Base-by-base conservation (phyloP, 2,113 vertebrate species). In the Tetrax tetrax region DNA sequence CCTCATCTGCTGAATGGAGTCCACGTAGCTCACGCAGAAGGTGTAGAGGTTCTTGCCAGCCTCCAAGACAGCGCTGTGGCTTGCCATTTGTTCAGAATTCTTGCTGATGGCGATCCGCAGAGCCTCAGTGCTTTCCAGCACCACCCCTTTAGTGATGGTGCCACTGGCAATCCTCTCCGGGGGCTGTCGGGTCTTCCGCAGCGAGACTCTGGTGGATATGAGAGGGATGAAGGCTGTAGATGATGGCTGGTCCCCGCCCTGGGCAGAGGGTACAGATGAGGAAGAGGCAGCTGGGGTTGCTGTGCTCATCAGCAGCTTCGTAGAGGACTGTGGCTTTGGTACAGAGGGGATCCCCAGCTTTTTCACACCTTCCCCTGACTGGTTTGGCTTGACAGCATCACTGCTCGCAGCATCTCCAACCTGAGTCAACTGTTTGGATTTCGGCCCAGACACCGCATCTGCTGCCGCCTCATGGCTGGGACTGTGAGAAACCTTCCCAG, bases 1-100 rank as follows among this genome's bases (percentile, higher is more conserved):
- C 95, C 99, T 98, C 99, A 99, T 99, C 93, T 99, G 99, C 97
- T 99, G 99, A 95, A 99, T 99, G 97, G 99, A 99, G 97, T 99
- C 99, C 89, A 99, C 99, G 3, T 98, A 99, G 97, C 98, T 99
- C 94, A 98, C 97, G 2, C 99, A 99, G 98, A 98, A 99, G 18
- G 99, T 99, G 83, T 99, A 99, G 85, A 99, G 98, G 98, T 99
- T 99, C 95, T 99, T 99, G 95, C 99, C 99, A 1, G 99, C 99
- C 95, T 99, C 99, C 63, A 99, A 97, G 85, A 99, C 99, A 0
- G 99, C 98, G 2, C 98, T 98, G 97, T 99, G 99, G 98, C 99
- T 99, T 25, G 98, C 99, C 92, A 98, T 99, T 93, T 99, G 99
- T 95, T 99, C 99, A 0, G 99, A 99, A 98, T 99, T 99, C 87